Evolutionary conservation across 2,113 vertebrate species (phyloP).

Genomic region (Ptilonorhynchus violaceus): DNA sequence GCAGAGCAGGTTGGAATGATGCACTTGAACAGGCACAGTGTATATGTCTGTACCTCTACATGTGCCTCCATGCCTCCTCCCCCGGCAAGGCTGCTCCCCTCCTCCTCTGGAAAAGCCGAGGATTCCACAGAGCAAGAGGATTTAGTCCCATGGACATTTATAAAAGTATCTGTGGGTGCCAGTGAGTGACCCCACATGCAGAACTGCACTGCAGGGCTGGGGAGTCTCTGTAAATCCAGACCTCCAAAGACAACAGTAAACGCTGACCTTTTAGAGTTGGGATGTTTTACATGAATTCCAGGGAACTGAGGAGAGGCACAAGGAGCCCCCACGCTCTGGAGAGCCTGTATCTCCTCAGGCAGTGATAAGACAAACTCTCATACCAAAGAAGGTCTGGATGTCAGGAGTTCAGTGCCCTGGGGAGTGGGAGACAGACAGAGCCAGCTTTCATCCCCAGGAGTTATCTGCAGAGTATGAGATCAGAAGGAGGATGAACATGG

Average conservation of each 20-base stretch:
- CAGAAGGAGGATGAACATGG: background rate
- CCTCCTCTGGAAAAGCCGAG: background rate
- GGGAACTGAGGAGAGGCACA: background rate
- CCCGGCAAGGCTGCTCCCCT: background rate
- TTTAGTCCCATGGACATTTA: background rate
- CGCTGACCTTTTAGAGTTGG: background rate
- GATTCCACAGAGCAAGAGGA: background rate
- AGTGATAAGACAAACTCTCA: constrained; percentile 6
- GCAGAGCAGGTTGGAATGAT: background rate
- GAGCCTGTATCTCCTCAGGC: background rate
- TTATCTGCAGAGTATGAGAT: background rate
- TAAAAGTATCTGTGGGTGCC: background rate
- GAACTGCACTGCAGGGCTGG: background rate
- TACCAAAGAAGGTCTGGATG: constrained; percentile 58
- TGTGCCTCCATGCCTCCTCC: background rate
- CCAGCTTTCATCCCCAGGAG: background rate
- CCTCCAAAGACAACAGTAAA: background rate
- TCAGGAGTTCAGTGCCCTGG: background rate
- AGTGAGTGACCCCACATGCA: background rate
- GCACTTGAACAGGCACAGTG: background rate
- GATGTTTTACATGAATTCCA: background rate
- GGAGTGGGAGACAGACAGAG: background rate
- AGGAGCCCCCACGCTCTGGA: background rate
- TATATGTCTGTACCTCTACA: background rate
- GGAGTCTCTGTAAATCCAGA: background rate